These are phyloP conservation scores for Autographa pulchrina DNA, from an alignment of 2,888 invertebrate genomes.

Conservation along the genomic window DNA sequence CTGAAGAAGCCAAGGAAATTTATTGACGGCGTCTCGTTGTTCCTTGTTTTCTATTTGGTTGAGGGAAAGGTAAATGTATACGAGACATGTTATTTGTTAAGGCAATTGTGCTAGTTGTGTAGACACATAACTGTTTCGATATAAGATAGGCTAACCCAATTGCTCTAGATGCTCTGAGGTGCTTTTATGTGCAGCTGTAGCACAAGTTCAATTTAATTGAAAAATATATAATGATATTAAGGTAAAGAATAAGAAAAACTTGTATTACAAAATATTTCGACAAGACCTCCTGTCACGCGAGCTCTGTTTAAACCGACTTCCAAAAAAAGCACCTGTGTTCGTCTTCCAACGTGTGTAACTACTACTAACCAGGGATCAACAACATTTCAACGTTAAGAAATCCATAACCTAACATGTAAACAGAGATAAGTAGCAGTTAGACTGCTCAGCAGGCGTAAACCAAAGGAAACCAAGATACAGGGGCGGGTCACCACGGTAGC, in stretches of 20 bases:
- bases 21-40: conserved; percentile 8
- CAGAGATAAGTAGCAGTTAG: conserved; percentile 68
- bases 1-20: conserved; percentile 13
- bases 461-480: conserved; percentile 70
- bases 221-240: no score
- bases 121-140: no score
- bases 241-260: no score
- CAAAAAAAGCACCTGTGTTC: no score
- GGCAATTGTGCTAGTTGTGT: background rate
- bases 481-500: conserved; percentile 57
- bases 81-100: background rate
- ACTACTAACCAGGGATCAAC: background rate
- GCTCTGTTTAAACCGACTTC: no score
- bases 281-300: no score
- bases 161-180: no score
- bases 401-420: conserved; percentile 6
- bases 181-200: no score
- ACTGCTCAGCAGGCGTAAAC: conserved; percentile 67
- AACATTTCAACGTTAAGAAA: background rate
- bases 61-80: background rate
- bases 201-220: no score
- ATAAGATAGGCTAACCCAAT: no score
- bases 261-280: no score
- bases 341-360: no score
- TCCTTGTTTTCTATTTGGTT: background rate